Conservation (phyloP, 2,888 invertebrate species). For the Pycnomerus fuliginosus region DNA sequence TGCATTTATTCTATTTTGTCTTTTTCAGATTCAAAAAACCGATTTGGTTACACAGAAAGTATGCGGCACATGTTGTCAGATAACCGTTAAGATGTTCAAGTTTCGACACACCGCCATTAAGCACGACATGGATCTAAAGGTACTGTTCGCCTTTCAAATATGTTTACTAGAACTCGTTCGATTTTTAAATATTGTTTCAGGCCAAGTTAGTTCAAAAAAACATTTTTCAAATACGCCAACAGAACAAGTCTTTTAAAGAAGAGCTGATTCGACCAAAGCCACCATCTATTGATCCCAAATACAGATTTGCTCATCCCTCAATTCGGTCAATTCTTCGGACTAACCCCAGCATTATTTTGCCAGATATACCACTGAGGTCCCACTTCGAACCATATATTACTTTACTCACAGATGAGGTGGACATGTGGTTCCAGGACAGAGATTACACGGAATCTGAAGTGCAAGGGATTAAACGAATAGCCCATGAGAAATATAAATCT, state of each 20-base stretch:
- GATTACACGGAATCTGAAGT: conserved; percentile 5
- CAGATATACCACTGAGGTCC: conserved; percentile 20
- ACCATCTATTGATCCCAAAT: not conserved
- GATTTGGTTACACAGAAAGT: conserved; percentile 37
- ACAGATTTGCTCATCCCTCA: conserved; percentile 27
- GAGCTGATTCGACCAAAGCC: not conserved
- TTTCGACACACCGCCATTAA: conserved; percentile 35
- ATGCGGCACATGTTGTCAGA: conserved; percentile 37
- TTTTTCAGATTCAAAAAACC: conserved; percentile 34
- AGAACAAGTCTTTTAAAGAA: conserved; percentile 4
- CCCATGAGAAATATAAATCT: too few species aligned
- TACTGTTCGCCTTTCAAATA: too few species aligned
- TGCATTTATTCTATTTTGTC: conserved; percentile 11
- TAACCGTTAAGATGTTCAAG: conserved; percentile 36
- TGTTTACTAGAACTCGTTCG: too few species aligned
- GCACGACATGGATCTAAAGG: conserved; percentile 36
- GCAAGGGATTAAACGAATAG: too few species aligned
- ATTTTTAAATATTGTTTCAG: too few species aligned
- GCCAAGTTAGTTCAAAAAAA: not conserved
- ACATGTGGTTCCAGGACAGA: conserved; percentile 25
- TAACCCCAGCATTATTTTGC: conserved; percentile 29
- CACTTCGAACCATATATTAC: conserved; percentile 29
- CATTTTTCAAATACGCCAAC: conserved; percentile 21
- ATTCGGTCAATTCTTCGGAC: conserved; percentile 22
- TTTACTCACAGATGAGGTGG: conserved; percentile 31